A percentile compares a stretch with the other conserved stretches of the same genome.
Evolutionary conservation across 2,888 invertebrate species (phyloP).

Genomic region (Polylopha cassiicola): DNA sequence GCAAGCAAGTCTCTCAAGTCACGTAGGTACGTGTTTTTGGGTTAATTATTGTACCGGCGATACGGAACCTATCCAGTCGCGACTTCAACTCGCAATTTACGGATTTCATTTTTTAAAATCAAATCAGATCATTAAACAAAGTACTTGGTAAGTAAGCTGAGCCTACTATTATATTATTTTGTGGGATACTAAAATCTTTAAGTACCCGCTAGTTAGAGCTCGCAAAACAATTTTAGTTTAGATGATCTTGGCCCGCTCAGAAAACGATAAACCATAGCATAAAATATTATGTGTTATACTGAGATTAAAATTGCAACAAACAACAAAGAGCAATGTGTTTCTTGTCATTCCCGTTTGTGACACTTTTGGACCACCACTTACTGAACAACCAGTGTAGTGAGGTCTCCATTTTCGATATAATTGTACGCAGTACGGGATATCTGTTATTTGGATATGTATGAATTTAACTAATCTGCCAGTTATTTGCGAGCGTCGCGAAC

Average conservation of each 20-base stretch:
- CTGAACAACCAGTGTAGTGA: background rate
- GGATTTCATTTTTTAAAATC: too few species aligned
- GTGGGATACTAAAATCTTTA: too few species aligned
- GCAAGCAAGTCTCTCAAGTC: too few species aligned
- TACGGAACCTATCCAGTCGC: too few species aligned
- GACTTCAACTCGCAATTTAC: too few species aligned
- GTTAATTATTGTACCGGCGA: too few species aligned
- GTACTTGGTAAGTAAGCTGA: too few species aligned
- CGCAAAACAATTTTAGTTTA: background rate
- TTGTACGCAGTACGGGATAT: background rate
- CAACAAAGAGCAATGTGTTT: too few species aligned
- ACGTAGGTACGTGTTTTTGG: too few species aligned
- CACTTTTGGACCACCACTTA: background rate
- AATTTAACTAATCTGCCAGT: background rate
- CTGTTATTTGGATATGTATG: background rate
- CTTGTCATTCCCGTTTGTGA: background rate
- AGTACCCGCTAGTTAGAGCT: too few species aligned
- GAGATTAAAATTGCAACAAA: background rate
- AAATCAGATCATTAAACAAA: too few species aligned
- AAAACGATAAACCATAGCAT: background rate
- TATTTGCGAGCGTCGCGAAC: conserved; percentile 3
- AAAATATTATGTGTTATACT: background rate
- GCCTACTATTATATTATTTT: too few species aligned
- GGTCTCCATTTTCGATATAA: background rate
- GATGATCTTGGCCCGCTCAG: background rate